phyloP scores from a whole-genome alignment of 2,888 invertebrate species.

The Athalia rosae region DNA sequence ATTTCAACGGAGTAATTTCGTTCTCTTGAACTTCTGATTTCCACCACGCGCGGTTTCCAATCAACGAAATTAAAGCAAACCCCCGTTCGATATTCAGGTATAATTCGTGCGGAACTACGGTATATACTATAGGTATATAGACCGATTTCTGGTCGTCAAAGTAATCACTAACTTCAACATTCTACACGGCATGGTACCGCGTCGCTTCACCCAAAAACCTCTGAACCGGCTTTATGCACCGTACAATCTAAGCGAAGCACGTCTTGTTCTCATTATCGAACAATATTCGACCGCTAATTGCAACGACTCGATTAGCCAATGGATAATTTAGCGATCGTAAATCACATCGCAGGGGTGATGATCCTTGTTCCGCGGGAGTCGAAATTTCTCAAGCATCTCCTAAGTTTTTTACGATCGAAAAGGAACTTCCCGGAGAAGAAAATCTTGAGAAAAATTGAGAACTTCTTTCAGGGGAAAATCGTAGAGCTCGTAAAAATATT shows the following conservation, averaged over 20 bases:
- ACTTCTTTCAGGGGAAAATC: too few relatives aligned
- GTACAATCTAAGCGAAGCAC: not conserved
- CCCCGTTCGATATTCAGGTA: not conserved
- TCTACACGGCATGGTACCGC: too few relatives aligned
- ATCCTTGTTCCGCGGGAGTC: too few relatives aligned
- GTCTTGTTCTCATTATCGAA: slow-evolving; percentile 8
- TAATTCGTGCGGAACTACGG: slow-evolving; percentile 5
- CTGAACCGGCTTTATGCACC: not conserved
- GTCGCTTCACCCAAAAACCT: not conserved
- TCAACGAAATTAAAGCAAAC: slow-evolving; percentile 20
- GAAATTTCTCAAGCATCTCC: too few relatives aligned
- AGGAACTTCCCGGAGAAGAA: too few relatives aligned
- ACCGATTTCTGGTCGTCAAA: slow-evolving; percentile 13
- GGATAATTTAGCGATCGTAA: too few relatives aligned
- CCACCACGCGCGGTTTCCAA: not conserved
- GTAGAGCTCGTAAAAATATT: too few relatives aligned
- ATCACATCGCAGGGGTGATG: too few relatives aligned
- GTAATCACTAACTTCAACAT: slow-evolving; percentile 18
- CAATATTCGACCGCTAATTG: not conserved
- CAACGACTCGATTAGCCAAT: not conserved
- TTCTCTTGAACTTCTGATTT: not conserved
- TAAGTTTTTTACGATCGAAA: too few relatives aligned
- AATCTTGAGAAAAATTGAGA: too few relatives aligned
- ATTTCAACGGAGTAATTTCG: not conserved
- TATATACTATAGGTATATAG: not conserved